Evolutionary conservation across 2,888 invertebrate species (phyloP).

Genomic region (Physocephala rufipes): DNA sequence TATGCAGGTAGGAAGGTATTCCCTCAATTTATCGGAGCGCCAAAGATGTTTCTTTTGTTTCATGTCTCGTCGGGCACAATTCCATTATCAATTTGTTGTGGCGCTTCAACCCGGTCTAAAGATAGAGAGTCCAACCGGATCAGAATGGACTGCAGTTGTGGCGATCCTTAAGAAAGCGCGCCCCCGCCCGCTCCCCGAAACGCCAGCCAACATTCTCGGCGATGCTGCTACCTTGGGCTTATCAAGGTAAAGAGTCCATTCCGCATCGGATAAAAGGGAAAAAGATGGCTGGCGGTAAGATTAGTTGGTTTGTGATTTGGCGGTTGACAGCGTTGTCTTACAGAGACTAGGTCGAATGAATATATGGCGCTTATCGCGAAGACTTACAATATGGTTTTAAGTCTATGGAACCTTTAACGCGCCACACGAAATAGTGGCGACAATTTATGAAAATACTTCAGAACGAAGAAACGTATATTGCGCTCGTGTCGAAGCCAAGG

Average conservation of each 20-base stretch:
- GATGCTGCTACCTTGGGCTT: slow-evolving; percentile 51
- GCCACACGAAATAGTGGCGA: slow-evolving; percentile 13
- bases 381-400: slow-evolving; percentile 20
- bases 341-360: neutral
- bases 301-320: no score
- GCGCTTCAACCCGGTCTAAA: neutral
- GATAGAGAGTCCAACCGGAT: neutral
- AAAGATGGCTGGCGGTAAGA: slow-evolving; percentile 16
- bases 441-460: slow-evolving; percentile 34
- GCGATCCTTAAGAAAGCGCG: neutral
- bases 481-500: slow-evolving; percentile 36
- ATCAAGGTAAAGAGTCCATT: slow-evolving; percentile 52
- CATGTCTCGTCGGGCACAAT: slow-evolving; percentile 42
- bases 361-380: slow-evolving; percentile 31
- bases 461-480: slow-evolving; percentile 27
- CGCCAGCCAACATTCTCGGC: slow-evolving; percentile 58
- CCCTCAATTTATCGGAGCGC: slow-evolving; percentile 49
- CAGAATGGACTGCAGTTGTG: slow-evolving; percentile 19
- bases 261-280: slow-evolving; percentile 23
- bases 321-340: neutral
- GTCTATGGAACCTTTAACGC: neutral
- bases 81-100: slow-evolving; percentile 44
- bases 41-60: slow-evolving; percentile 37
- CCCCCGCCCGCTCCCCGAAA: slow-evolving; percentile 14
- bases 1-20: slow-evolving; percentile 53